phyloP scores from a whole-genome alignment of 2,888 invertebrate genomes.

The Caenorhabditis imperialis region DNA sequence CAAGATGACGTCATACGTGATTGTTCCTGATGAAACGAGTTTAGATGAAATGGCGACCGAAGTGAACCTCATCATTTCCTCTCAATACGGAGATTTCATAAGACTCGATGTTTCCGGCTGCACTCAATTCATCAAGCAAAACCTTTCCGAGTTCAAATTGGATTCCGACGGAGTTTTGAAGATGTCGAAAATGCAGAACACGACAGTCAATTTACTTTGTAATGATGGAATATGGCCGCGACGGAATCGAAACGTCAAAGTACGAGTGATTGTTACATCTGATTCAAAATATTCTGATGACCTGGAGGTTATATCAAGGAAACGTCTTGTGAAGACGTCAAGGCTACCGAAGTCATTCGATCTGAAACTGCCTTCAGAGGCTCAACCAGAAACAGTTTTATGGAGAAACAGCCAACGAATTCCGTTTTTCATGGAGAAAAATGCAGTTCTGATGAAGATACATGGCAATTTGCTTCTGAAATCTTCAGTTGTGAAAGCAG shows the following conservation, averaged over 20 bases:
- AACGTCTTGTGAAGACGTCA: no score
- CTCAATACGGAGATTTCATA: no score
- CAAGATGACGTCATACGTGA: conserved; percentile 1
- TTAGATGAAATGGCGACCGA: no score
- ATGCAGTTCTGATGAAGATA: not conserved
- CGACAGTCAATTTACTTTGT: conserved; percentile 9
- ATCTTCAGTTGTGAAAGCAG: not conserved
- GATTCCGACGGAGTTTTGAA: not conserved
- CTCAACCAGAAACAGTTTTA: conserved; percentile 11
- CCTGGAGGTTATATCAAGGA: no score
- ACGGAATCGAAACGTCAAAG: conserved; percentile 3
- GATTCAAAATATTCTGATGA: no score
- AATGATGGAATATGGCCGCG: conserved; percentile 45
- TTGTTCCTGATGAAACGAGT: conserved; percentile 4
- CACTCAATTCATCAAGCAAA: not conserved
- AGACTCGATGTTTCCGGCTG: conserved; percentile 14
- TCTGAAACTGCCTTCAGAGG: conserved; percentile 6
- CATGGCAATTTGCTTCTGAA: conserved; percentile 17
- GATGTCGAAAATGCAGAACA: not conserved
- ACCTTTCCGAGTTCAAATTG: not conserved
- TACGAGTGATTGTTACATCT: not conserved
- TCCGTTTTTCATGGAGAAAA: conserved; percentile 14
- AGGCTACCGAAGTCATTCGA: conserved; percentile 8
- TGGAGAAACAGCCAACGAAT: not conserved
- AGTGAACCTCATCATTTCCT: no score